These are phyloP conservation scores for Lochmaea crataegi DNA, from an alignment of 2,888 invertebrate genomes.

Conservation along the genomic window DNA sequence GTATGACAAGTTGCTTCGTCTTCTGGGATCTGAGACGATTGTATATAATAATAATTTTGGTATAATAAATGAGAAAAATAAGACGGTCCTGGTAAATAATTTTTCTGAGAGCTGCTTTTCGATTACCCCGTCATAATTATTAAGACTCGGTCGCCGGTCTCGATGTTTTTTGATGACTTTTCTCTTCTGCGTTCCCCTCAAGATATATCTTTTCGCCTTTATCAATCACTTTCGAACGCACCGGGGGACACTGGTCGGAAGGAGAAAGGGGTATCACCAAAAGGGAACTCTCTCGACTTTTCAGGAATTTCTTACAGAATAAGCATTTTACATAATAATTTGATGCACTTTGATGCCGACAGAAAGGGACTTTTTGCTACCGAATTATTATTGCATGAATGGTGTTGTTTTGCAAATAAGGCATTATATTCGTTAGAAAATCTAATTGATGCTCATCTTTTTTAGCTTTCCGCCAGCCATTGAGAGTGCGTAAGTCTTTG, in stretches of 20 bases:
- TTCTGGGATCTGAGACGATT: too few species aligned
- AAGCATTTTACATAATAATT: constrained; percentile 45
- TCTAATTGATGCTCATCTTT: constrained; percentile 42
- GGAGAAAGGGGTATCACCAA: constrained; percentile 24
- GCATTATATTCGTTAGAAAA: constrained; percentile 28
- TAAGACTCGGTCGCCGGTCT: constrained; percentile 50
- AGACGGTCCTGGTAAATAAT: constrained; percentile 38
- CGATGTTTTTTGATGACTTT: constrained; percentile 55
- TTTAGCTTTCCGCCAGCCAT: constrained; percentile 30
- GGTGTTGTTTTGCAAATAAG: constrained; percentile 35
- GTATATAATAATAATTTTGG: too few species aligned
- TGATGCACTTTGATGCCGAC: constrained; percentile 41
- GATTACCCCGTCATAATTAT: constrained; percentile 59
- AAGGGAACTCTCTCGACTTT: constrained; percentile 26
- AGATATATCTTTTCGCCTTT: constrained; percentile 49
- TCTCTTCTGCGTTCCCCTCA: constrained; percentile 47
- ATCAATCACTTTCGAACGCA: constrained; percentile 49
- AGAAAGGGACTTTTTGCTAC: constrained; percentile 32
- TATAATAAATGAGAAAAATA: not conserved
- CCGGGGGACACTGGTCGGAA: constrained; percentile 20
- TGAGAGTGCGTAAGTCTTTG: constrained; percentile 32
- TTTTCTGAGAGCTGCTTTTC: constrained; percentile 55
- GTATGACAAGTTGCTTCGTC: too few species aligned
- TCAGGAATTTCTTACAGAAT: constrained; percentile 43
- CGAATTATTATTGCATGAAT: constrained; percentile 43